Conservation (phyloP, 2,797 vertebrate species). For the Pipistrellus nathusii region DNA sequence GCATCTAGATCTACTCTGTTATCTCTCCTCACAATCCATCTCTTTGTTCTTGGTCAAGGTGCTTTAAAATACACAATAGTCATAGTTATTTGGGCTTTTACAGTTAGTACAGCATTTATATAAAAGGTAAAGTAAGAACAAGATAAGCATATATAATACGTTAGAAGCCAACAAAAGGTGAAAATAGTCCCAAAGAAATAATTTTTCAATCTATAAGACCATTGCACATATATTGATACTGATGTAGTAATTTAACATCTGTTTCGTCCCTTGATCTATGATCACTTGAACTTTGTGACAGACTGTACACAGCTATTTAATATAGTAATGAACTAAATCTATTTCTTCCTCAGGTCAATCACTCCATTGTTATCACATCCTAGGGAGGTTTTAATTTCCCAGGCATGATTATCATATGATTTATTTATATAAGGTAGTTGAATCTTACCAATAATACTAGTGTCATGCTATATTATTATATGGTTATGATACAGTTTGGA, state of each 20-base stretch:
- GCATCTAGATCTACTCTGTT: constrained; percentile 9
- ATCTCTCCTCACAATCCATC: constrained; percentile 21
- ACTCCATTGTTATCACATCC: constrained; percentile 24
- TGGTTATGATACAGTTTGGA: constrained; percentile 43
- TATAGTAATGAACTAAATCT: constrained; percentile 41
- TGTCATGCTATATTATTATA: constrained; percentile 25
- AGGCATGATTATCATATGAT: constrained; percentile 37
- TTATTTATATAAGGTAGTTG: constrained; percentile 54
- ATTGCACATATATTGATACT: constrained; percentile 46
- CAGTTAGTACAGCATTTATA: constrained; percentile 21
- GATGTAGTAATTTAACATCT: constrained; percentile 33
- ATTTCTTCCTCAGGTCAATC: constrained; percentile 59
- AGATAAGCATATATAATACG: constrained; percentile 43
- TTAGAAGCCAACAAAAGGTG: constrained; percentile 45
- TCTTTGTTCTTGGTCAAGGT: neutral
- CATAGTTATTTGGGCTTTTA: neutral
- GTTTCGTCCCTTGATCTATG: constrained; percentile 37
- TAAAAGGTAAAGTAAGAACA: neutral
- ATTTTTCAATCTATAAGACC: constrained; percentile 22
- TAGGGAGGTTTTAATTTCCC: constrained; percentile 24
- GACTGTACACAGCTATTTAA: constrained; percentile 26
- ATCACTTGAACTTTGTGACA: constrained; percentile 62
- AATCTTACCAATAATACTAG: constrained; percentile 54
- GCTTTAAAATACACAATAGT: constrained; percentile 60
- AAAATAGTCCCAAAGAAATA: constrained; percentile 40